Evolutionary conservation across 1,140 invertebrate species (phyloP).

Genomic region (Paralvinella palmiformis): DNA sequence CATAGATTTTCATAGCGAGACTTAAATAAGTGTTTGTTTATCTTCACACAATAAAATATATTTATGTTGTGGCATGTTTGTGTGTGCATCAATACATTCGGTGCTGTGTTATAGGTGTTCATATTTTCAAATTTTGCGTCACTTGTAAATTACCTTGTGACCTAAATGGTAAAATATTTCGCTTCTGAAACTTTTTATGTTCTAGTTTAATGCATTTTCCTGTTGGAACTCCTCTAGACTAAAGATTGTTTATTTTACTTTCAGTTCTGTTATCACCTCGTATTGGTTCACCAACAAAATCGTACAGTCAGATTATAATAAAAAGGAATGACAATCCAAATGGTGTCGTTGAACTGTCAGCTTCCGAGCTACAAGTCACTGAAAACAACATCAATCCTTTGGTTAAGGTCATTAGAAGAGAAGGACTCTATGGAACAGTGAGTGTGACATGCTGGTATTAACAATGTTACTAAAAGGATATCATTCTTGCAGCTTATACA

Average conservation of each 20-base stretch:
- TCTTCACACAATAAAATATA: no score
- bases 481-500: neutral
- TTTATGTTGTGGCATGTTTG: no score
- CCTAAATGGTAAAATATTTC: no score
- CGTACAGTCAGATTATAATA: conserved; percentile 41
- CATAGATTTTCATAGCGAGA: no score
- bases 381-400: conserved; percentile 27
- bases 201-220: no score
- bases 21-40: no score
- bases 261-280: conserved; percentile 36
- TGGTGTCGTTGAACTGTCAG: conserved; percentile 37
- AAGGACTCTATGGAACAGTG: conserved; percentile 44
- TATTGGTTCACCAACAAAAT: conserved; percentile 29
- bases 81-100: no score
- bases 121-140: no score
- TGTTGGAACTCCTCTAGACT: neutral
- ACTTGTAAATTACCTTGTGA: no score
- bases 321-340: conserved; percentile 39
- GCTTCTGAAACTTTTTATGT: no score
- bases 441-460: conserved; percentile 7
- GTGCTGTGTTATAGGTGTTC: no score
- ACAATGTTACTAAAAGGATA: neutral
- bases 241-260: neutral
- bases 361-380: conserved; percentile 23
- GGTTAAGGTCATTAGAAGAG: conserved; percentile 31